Evolutionary conservation across 2,113 vertebrate species (phyloP).

Genomic region (Hypocryptadius cinnamomeus): DNA sequence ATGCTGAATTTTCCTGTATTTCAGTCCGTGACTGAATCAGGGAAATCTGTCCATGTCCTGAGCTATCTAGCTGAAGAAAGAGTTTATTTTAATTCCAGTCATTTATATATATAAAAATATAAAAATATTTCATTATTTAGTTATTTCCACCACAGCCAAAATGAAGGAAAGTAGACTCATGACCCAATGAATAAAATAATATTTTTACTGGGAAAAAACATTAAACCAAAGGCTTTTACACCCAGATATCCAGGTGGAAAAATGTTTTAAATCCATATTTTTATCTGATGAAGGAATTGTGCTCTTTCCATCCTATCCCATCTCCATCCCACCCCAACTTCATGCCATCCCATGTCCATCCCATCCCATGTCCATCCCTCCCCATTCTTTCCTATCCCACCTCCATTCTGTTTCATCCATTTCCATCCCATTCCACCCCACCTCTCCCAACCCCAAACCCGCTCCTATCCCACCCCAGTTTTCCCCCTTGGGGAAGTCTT

Average conservation of each 20-base stretch:
- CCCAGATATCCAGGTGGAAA: background rate
- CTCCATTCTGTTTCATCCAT: background rate
- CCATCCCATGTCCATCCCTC: background rate
- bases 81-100: too few species aligned
- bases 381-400: too few species aligned
- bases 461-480: background rate
- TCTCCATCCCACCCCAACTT: too few species aligned
- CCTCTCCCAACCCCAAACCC: background rate
- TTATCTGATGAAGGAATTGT: background rate
- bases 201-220: background rate
- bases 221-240: background rate
- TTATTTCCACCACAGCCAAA: background rate
- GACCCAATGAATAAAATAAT: background rate
- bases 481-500: fast-evolving
- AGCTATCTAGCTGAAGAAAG: background rate
- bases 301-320: background rate
- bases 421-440: too few species aligned
- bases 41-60: background rate
- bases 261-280: background rate
- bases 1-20: background rate
- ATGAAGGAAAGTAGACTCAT: background rate
- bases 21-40: background rate
- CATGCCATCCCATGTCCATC: too few species aligned
- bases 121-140: too few species aligned
- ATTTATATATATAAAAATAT: background rate